Evolutionary conservation across 1,140 invertebrate species (phyloP).

Genomic region (Drosophila triauraria): DNA sequence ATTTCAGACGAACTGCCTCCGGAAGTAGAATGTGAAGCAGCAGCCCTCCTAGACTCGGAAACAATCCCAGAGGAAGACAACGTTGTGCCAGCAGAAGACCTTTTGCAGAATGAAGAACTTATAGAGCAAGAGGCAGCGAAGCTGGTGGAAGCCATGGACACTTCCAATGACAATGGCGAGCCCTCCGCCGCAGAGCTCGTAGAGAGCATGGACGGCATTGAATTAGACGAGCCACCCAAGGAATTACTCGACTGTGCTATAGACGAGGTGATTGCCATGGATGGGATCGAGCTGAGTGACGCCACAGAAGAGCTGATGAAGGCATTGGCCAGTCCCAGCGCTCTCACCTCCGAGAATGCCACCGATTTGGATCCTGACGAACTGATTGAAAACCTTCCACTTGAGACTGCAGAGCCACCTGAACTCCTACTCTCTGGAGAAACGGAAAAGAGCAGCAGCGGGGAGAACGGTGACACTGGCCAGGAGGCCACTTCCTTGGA

Average conservation of each 20-base stretch:
- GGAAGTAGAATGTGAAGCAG: not conserved
- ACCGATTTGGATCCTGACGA: conserved; percentile 11
- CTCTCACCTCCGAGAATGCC: not conserved
- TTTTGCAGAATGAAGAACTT: not conserved
- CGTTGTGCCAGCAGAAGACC: not conserved
- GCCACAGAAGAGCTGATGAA: conserved; percentile 31
- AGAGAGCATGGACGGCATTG: conserved; percentile 12
- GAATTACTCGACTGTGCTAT: conserved; percentile 18
- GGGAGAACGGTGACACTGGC: not conserved
- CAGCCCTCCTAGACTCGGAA: not conserved
- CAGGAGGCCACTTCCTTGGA: not conserved
- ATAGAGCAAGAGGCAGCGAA: not conserved
- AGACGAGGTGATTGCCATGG: conserved; percentile 23
- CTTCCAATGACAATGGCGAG: not conserved
- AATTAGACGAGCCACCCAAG: conserved; percentile 18
- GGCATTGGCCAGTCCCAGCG: not conserved
- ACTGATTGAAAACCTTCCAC: conserved; percentile 10
- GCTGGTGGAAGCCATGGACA: not conserved
- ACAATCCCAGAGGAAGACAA: not conserved
- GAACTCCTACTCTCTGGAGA: conserved; percentile 12
- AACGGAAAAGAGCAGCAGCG: not conserved
- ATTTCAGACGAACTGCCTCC: not conserved
- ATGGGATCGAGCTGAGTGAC: conserved; percentile 19
- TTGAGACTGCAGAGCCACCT: conserved; percentile 16
- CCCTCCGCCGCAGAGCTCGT: conserved; percentile 8